These are phyloP conservation scores for Ranitomeya imitator DNA, from an alignment of 2,113 vertebrate species.

Conservation along the genomic window DNA sequence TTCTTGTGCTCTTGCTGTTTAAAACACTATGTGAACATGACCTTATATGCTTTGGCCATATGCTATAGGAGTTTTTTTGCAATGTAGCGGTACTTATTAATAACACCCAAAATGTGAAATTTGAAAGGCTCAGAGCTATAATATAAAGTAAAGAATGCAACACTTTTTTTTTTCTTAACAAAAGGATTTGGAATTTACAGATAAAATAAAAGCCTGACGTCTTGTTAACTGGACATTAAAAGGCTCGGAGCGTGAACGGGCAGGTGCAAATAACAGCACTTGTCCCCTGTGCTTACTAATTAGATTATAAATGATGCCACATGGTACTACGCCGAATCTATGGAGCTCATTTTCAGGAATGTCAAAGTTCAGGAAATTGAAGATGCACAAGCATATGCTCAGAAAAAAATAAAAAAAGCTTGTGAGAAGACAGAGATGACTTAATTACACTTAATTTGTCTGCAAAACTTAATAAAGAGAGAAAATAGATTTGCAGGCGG, in stretches of 20 bases:
- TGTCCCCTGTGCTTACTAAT: constrained; percentile 49
- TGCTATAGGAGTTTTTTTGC: background rate
- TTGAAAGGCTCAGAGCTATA: background rate
- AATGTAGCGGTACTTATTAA: no score
- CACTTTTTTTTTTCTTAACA: background rate
- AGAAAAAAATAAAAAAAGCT: constrained; percentile 9
- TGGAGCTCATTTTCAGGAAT: constrained; percentile 48
- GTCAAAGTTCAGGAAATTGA: constrained; percentile 50
- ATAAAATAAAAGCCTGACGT: background rate
- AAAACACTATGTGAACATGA: background rate
- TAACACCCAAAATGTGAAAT: background rate
- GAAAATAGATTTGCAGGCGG: background rate
- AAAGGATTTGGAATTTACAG: background rate
- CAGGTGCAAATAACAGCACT: constrained; percentile 47
- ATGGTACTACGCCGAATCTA: constrained; percentile 45
- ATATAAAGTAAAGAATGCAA: background rate
- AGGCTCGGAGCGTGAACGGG: constrained; percentile 12
- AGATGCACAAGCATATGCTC: constrained; percentile 51
- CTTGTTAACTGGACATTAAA: constrained; percentile 40
- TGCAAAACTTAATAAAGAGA: background rate
- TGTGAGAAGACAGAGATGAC: constrained; percentile 11
- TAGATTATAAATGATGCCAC: constrained; percentile 55
- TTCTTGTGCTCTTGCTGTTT: no score
- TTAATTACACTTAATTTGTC: constrained; percentile 25
- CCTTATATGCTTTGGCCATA: background rate